Percentiles rank a stretch among this genome's conserved stretches.
These are phyloP conservation scores for Rhynchophorus ferrugineus DNA, from an alignment of 1,140 invertebrate species.

Conservation along the genomic window DNA sequence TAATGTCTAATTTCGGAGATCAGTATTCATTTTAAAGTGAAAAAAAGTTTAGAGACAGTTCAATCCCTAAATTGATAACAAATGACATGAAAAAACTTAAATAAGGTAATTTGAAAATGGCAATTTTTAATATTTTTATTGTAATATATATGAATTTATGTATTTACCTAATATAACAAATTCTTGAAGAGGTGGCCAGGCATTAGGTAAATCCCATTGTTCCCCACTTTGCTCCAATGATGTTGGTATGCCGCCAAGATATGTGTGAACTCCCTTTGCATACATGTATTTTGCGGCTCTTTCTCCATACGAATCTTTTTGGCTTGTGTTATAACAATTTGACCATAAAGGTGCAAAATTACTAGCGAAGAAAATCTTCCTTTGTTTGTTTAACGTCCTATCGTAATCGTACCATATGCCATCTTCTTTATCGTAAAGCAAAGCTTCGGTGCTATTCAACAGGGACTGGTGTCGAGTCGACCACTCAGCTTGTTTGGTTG, in stretches of 20 bases:
- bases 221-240: constrained; percentile 64
- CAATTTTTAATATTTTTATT: too few relatives aligned
- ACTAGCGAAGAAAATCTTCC: constrained; percentile 55
- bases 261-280: constrained; percentile 43
- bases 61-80: too few relatives aligned
- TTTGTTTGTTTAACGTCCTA: constrained; percentile 28
- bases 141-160: too few relatives aligned
- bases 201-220: constrained; percentile 88
- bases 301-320: constrained; percentile 34
- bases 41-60: too few relatives aligned
- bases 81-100: too few relatives aligned
- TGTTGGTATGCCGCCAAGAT: constrained; percentile 63
- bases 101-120: too few relatives aligned
- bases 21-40: too few relatives aligned
- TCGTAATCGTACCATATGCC: constrained; percentile 70
- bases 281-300: constrained; percentile 48
- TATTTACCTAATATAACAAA: constrained; percentile 52
- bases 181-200: constrained; percentile 78
- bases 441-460: constrained; percentile 35
- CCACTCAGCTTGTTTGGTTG: constrained; percentile 39
- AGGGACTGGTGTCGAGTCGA: constrained; percentile 39
- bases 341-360: constrained; percentile 67
- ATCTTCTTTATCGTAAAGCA: constrained; percentile 52
- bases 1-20: too few relatives aligned
- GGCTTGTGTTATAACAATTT: constrained; percentile 26